Evolutionary conservation across 2,888 invertebrate genomes (phyloP), one percentile per base, ranked within the genome.

Genomic region (Lysandra bellargus): DNA sequence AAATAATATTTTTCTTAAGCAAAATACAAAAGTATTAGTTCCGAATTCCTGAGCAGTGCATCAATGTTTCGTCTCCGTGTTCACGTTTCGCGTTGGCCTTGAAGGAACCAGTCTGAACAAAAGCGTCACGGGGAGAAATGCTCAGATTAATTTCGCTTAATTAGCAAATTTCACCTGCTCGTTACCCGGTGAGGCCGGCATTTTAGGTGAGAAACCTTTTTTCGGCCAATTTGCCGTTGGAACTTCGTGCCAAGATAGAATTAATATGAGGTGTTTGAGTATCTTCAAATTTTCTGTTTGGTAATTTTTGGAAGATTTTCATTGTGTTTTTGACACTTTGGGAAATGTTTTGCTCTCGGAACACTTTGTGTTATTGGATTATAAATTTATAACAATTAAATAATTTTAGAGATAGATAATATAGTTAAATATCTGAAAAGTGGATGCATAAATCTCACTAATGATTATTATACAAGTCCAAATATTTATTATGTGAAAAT

Each of bases 61-160:
- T 80, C 80, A 81, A 76, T 87, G 87, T 87, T 87, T 86, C 87
- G 87, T 88, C 87, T 83, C 86, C 87, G 81, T 83, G 83, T 82
- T 81, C 85, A 83, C 88, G 88, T 86, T 87, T 81, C 85, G 88
- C 89, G 91, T 92, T 94, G 94, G 94, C 94, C 94, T 94, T 94
- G 94, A 87, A 83, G 87, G 88, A 94, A 94, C 94, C 94, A 92
- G 94, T 93, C 90, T 85, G 93, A 92, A 94, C 94, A 94, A 94
- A 94, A 92, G 90, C 92, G 90, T 91, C 90, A 91, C 89, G 87
- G 85, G 84, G 88, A 87, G 88, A 90, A 91, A 89, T 85, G 89
- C 87, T 87, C 86, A 88, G 88, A 90, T 89, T 89, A 88, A 90
- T 89, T 88, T 87, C 81, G 83, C 82, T 85, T 89, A 86, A 90